These are phyloP conservation scores for Junonia oenone DNA, from an alignment of 2,888 invertebrate genomes.

Conservation along the genomic window DNA sequence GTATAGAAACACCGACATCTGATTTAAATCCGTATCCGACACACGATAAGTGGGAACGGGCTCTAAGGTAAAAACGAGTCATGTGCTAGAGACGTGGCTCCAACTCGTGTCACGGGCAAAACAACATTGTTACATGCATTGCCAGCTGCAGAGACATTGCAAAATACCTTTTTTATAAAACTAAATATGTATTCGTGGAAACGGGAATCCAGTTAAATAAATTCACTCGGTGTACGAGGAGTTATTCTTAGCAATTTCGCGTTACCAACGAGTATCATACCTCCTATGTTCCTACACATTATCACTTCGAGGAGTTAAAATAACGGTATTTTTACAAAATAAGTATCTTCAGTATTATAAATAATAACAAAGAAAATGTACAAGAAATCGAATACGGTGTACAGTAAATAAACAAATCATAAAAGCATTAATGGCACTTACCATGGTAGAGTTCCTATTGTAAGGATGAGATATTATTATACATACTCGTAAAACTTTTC, in stretches of 20 bases:
- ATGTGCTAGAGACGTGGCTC: constrained; percentile 33
- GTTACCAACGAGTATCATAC: not conserved
- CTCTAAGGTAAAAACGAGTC: constrained; percentile 51
- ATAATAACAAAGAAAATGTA: not conserved
- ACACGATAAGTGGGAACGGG: too few relatives aligned
- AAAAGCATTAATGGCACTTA: not conserved
- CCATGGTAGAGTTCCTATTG: not conserved
- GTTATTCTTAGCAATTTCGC: not conserved
- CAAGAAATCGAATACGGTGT: not conserved
- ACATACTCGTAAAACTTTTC: too few relatives aligned
- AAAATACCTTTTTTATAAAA: constrained; percentile 10
- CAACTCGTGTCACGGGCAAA: constrained; percentile 17
- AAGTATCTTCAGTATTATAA: not conserved
- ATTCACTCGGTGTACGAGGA: not conserved
- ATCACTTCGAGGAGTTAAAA: too few relatives aligned
- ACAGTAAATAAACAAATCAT: not conserved
- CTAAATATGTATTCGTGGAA: not conserved
- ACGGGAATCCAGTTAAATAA: not conserved
- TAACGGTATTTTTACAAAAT: too few relatives aligned
- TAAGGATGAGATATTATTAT: too few relatives aligned
- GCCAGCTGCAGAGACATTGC: constrained; percentile 15
- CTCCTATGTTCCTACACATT: too few relatives aligned
- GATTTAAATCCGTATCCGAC: too few relatives aligned
- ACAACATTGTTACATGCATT: constrained; percentile 9
- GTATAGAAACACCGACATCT: too few relatives aligned